Base-by-base conservation (phyloP, 2,113 vertebrate genomes). In the Stegastes partitus region DNA sequence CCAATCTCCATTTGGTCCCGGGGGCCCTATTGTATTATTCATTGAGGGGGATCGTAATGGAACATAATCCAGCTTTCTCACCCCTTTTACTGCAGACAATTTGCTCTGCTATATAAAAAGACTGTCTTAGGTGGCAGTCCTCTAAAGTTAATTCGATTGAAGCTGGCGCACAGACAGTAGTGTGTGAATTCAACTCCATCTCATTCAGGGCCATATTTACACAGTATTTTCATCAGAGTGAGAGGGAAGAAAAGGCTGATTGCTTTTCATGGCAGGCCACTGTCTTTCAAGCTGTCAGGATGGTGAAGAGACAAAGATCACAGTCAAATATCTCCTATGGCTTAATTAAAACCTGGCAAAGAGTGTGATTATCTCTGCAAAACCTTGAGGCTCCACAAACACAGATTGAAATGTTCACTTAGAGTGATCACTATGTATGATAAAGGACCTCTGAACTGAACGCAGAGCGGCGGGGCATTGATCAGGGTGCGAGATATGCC, bases 21-120 rank as follows among this genome's bases (percentile, higher is more conserved):
- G 68, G 68, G 79, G 86, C 45, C 74, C 82, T 74, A 58, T 83
- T 87, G 85, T 84, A 84, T 84, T 84, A 89, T 89, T 86, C 85
- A 87, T 79, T 53, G 72, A 77, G 49, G 57, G 63, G 39, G 55
- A 73, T 68, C 8, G 22, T 83, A 88, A 89, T 83, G 68, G 68
- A 84, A 79, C 70, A 79, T 86, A 82, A 86, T 87, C 74, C 79
- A 67, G 59, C 73, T 81, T 77, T 74, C 64, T 83, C 64, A 50
- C 49, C 50, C 62, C 18, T 77, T 87, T 84, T 75, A 82, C 81
- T 62, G 73, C 76, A 79, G 79, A 85, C 74, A 58, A 63, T 83
- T 74, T 83, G 54, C 53, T 25, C 21, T 44, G 72, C 64, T 56
- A 26, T 83, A 68, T 55, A 72, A 82, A 71, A 81, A 77, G 59